Conservation (phyloP, 1,140 invertebrate species). For the Conus betulinus region DNA sequence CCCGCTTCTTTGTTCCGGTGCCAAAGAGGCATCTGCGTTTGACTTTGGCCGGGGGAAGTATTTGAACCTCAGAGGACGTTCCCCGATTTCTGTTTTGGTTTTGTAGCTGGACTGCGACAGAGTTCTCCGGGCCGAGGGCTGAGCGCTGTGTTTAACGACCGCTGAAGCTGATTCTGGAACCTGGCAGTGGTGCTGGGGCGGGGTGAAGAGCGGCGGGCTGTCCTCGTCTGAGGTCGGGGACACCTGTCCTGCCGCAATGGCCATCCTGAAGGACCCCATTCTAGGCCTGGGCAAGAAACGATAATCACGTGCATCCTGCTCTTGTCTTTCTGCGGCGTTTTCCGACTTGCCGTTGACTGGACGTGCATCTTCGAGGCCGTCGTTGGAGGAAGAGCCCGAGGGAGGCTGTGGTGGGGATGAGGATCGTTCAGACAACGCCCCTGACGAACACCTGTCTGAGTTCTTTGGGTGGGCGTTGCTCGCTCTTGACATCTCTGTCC, state of each 20-base stretch:
- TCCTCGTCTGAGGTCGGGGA: neutral
- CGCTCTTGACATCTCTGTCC: neutral
- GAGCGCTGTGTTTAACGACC: neutral
- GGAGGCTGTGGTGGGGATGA: neutral
- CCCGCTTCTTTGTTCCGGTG: neutral
- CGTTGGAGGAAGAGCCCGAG: neutral
- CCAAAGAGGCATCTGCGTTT: neutral
- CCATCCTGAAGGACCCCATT: neutral
- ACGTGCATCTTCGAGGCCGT: neutral
- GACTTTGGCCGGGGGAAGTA: neutral
- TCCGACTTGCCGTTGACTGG: neutral
- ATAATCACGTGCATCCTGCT: neutral
- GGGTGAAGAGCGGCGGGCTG: neutral
- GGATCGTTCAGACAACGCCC: too few species aligned
- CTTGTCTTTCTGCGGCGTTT: too few species aligned
- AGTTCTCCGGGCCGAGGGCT: neutral
- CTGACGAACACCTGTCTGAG: too few species aligned
- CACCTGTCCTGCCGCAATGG: neutral
- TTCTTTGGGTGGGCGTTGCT: neutral
- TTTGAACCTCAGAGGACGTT: neutral
- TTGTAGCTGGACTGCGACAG: neutral
- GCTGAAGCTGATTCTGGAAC: neutral
- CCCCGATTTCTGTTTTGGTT: neutral
- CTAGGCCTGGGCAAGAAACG: neutral
- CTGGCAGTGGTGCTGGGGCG: neutral